Conservation (phyloP, 2,888 invertebrate species). For the Agrochola lota region DNA sequence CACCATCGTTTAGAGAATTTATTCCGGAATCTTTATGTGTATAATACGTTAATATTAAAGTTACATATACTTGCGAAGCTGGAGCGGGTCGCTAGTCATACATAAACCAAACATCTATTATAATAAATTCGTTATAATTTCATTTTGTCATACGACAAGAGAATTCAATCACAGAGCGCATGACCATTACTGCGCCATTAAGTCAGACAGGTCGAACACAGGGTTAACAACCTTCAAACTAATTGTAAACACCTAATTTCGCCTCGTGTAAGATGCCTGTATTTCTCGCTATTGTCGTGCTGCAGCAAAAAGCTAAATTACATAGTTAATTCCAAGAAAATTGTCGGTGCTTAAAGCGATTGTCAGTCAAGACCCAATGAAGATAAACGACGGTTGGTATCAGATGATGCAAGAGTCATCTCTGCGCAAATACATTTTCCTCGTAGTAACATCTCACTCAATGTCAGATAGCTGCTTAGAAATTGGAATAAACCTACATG, state of each 20-base stretch:
- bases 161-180: constrained; percentile 38
- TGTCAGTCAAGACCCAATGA: constrained; percentile 62
- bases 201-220: constrained; percentile 30
- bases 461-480: constrained; percentile 25
- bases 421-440: constrained; percentile 41
- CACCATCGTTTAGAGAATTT: too few relatives aligned
- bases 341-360: constrained; percentile 47
- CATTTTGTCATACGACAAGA: constrained; percentile 43
- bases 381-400: constrained; percentile 67
- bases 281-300: constrained; percentile 39
- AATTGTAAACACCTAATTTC: constrained; percentile 57
- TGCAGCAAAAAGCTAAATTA: constrained; percentile 56
- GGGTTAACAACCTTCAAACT: constrained; percentile 58
- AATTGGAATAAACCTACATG: background rate
- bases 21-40: too few relatives aligned
- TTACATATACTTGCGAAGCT: too few relatives aligned
- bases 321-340: constrained; percentile 58
- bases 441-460: constrained; percentile 38
- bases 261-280: constrained; percentile 38
- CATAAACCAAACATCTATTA: constrained; percentile 16
- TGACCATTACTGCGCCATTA: constrained; percentile 41
- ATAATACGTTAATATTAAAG: too few relatives aligned
- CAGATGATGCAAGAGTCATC: constrained; percentile 62
- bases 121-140: constrained; percentile 40
- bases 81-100: background rate